phyloP scores from a whole-genome alignment of 2,113 vertebrate genomes.

The Rhinolophus sinicus region DNA sequence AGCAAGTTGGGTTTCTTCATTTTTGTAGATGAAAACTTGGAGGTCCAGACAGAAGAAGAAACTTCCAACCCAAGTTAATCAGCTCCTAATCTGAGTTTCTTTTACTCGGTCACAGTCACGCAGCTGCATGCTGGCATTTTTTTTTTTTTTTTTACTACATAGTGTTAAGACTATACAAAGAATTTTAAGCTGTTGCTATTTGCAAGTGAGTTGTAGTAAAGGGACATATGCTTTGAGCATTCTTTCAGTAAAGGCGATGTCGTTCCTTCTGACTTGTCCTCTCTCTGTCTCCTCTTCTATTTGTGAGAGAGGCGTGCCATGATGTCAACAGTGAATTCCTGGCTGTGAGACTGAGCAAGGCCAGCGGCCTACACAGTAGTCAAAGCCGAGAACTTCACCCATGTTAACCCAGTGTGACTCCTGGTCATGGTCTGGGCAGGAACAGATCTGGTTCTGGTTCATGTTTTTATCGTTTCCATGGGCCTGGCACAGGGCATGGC shows the following conservation, averaged over 20 bases:
- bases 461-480: background rate
- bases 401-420: accelerated
- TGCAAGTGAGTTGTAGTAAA: too few relatives aligned
- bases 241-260: background rate
- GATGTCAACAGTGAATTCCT: background rate
- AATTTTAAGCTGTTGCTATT: too few relatives aligned
- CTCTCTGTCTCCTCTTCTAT: background rate
- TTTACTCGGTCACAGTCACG: background rate
- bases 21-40: background rate
- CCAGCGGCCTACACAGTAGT: background rate
- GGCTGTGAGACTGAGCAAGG: background rate
- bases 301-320: background rate
- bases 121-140: too few relatives aligned
- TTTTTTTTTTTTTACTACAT: too few relatives aligned
- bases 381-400: background rate
- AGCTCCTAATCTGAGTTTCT: background rate
- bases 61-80: background rate
- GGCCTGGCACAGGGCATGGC: background rate
- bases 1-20: background rate
- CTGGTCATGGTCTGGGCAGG: background rate
- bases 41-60: background rate
- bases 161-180: too few relatives aligned
- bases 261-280: background rate
- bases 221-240: background rate
- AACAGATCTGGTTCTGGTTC: background rate